Evolutionary conservation across 2,888 invertebrate species (phyloP).

Genomic region (Sepioteuthis lessoniana): DNA sequence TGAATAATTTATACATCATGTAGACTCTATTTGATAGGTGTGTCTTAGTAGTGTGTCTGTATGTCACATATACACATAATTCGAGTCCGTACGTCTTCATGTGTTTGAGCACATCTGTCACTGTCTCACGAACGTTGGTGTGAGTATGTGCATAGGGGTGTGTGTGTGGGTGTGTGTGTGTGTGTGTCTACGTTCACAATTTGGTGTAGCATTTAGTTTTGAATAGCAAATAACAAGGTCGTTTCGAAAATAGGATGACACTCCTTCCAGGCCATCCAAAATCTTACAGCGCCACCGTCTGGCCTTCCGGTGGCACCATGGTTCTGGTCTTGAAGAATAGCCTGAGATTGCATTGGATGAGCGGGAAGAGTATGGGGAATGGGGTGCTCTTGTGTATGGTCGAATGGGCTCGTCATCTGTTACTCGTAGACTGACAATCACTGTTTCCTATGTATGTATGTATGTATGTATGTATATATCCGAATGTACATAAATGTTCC

Average conservation of each 20-base stretch:
- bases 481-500: no score
- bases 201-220: neutral
- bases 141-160: no score
- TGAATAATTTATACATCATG: no score
- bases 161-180: neutral
- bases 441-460: neutral
- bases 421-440: neutral
- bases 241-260: neutral
- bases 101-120: no score
- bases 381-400: neutral
- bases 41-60: no score
- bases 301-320: conserved; percentile 33
- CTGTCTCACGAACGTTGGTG: no score
- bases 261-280: neutral
- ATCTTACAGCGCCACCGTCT: neutral
- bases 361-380: neutral
- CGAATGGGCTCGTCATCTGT: neutral
- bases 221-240: neutral
- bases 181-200: neutral
- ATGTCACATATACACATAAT: no score
- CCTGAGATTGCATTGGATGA: neutral
- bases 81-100: no score
- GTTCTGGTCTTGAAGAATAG: neutral
- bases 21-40: no score
- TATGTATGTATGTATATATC: no score